phyloP scores from a whole-genome alignment of 2,888 invertebrate species.

The Norana najaformis region DNA sequence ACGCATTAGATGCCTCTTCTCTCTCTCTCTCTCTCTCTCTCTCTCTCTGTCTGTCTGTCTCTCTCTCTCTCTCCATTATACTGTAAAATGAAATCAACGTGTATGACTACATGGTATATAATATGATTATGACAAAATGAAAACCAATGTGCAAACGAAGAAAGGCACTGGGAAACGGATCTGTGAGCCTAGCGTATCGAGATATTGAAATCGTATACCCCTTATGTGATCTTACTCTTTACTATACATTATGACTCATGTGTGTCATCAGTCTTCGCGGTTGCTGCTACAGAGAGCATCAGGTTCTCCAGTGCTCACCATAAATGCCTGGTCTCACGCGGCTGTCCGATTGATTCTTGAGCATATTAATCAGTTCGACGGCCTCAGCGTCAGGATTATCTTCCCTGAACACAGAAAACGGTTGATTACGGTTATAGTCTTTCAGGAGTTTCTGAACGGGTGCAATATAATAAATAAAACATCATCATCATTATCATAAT shows the following conservation, averaged over 20 bases:
- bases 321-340: constrained; percentile 38
- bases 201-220: not conserved
- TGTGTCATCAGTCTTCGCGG: not conserved
- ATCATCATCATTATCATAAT: no score
- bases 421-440: not conserved
- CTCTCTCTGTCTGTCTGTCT: no score
- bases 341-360: constrained; percentile 29
- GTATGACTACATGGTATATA: no score
- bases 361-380: constrained; percentile 9
- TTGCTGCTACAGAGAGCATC: not conserved
- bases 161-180: no score
- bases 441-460: not conserved
- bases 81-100: no score
- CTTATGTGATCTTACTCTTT: not conserved
- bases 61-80: no score
- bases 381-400: not conserved
- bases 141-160: no score
- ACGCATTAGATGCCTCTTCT: no score
- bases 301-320: constrained; percentile 19
- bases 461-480: not conserved
- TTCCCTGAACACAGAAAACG: not conserved
- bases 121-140: no score
- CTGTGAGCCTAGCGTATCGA: no score
- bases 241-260: not conserved
- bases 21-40: no score